Evolutionary conservation across 2,888 invertebrate genomes (phyloP).

Genomic region (Dasysyrphus tricinctus): DNA sequence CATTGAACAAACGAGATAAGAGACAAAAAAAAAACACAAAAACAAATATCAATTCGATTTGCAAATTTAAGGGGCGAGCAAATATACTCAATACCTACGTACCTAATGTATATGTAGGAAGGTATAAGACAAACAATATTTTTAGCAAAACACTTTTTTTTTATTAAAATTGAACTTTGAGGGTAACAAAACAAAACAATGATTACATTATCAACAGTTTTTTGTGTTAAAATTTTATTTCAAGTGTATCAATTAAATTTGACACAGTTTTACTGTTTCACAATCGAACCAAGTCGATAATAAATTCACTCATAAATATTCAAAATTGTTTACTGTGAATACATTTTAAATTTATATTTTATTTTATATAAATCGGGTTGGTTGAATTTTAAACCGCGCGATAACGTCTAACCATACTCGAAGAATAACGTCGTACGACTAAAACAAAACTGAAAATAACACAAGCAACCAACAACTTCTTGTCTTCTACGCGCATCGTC

Average conservation of each 20-base stretch:
- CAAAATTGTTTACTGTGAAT: too few relatives aligned
- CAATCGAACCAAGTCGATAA: neutral
- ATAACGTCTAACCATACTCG: neutral
- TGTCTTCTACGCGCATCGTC: neutral
- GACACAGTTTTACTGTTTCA: conserved; percentile 2
- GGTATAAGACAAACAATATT: neutral
- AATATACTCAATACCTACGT: neutral
- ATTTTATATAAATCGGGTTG: neutral
- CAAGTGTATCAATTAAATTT: conserved; percentile 7
- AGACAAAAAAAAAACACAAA: neutral
- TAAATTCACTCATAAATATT: conserved; percentile 28
- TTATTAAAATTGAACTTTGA: neutral
- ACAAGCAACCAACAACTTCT: neutral
- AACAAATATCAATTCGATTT: neutral
- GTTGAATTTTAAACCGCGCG: neutral
- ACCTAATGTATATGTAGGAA: neutral
- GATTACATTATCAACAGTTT: neutral
- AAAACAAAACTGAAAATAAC: neutral
- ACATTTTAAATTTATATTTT: neutral
- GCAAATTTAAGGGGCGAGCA: conserved; percentile 18
- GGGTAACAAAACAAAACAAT: conserved; percentile 8
- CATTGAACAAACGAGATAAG: conserved; percentile 1
- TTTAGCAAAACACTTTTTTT: neutral
- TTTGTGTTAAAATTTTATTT: neutral
- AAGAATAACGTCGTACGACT: conserved; percentile 16